phyloP scores from a whole-genome alignment of 2,113 vertebrate species.

The Apteryx owenii region DNA sequence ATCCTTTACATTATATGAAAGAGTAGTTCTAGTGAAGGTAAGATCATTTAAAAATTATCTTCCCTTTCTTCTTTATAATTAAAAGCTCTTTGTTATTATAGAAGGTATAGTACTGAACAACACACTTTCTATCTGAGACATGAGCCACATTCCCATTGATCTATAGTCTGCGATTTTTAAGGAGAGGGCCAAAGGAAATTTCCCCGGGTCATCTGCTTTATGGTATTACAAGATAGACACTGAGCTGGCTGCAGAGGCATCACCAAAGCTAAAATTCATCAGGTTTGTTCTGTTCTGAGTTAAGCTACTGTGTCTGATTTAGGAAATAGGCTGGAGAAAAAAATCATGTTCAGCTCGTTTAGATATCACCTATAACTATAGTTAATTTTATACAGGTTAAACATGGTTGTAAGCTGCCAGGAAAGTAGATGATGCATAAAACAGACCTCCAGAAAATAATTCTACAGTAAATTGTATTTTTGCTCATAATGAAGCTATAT shows the following conservation, averaged over 20 bases:
- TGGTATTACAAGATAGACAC: not conserved
- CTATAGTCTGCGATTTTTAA: not conserved
- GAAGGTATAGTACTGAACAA: not conserved
- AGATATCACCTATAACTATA: constrained; percentile 18
- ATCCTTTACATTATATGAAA: not conserved
- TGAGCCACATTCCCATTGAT: not conserved
- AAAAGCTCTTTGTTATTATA: not conserved
- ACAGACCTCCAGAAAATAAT: constrained; percentile 39
- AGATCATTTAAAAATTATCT: not conserved
- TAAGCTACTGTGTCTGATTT: constrained; percentile 9
- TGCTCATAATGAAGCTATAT: constrained; percentile 55
- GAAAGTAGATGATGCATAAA: constrained; percentile 51
- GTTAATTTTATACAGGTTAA: constrained; percentile 54
- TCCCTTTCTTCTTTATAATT: not conserved
- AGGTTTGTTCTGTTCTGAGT: not conserved
- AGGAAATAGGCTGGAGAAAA: not conserved
- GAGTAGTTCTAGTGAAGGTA: not conserved
- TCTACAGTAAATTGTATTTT: constrained; percentile 53
- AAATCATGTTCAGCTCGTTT: not conserved
- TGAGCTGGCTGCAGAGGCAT: not conserved
- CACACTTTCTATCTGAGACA: not conserved
- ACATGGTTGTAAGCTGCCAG: constrained; percentile 3
- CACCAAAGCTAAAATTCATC: not conserved
- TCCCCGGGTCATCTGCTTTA: not conserved
- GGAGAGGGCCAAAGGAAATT: not conserved